A percentile compares a stretch with the other conserved stretches of the same genome.
These are phyloP conservation scores for Orcinus orca DNA, from an alignment of 2,113 vertebrate genomes.

Conservation along the genomic window DNA sequence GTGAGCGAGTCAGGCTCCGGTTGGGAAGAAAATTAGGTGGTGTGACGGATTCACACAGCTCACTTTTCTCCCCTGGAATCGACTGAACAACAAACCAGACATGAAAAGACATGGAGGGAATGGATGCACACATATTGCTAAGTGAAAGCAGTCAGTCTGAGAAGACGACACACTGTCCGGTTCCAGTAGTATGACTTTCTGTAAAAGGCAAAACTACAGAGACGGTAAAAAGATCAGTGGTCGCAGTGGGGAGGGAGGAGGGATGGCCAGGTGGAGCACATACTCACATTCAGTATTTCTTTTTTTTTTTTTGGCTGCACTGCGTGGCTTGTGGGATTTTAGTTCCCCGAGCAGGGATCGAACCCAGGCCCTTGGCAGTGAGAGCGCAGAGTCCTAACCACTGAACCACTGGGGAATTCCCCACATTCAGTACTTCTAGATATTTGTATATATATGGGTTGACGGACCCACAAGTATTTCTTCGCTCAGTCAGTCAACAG, in stretches of 20 bases:
- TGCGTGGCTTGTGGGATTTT: too few species aligned
- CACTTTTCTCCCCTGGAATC: background rate
- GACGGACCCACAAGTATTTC: background rate
- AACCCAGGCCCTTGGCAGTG: background rate
- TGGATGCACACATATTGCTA: background rate
- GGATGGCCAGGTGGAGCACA: rapidly evolving
- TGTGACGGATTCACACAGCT: background rate
- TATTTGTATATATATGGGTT: background rate
- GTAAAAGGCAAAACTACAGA: background rate
- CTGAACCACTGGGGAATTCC: background rate
- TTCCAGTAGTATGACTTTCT: background rate
- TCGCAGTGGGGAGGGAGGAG: background rate
- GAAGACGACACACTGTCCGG: background rate
- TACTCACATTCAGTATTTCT: background rate
- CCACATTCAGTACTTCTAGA: background rate
- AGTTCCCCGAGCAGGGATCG: background rate
- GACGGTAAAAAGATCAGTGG: background rate
- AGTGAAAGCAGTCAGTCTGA: too few species aligned
- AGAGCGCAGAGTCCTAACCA: too few species aligned
- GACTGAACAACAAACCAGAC: background rate
- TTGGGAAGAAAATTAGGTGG: background rate
- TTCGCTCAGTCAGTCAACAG: background rate
- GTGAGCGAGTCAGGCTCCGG: background rate
- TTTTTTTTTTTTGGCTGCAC: too few species aligned
- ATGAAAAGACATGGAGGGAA: background rate